Evolutionary conservation across 1,140 invertebrate genomes (phyloP).

Genomic region (Hydropsyche tenuis): DNA sequence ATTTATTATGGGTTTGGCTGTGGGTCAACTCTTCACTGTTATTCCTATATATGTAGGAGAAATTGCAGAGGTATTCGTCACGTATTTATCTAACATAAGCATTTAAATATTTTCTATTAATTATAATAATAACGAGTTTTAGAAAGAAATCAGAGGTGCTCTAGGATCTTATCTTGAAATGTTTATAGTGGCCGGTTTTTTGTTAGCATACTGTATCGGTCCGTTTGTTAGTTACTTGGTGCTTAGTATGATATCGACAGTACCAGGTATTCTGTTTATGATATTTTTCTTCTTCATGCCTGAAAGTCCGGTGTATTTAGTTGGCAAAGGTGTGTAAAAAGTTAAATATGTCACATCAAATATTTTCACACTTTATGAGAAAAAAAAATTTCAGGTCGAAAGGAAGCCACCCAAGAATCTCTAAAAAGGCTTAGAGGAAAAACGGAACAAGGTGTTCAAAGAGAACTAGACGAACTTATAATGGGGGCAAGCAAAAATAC

Average conservation of each 20-base stretch:
- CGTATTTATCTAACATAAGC: slow-evolving; percentile 5
- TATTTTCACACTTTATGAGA: neutral
- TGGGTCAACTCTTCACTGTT: slow-evolving; percentile 78
- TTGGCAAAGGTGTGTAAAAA: slow-evolving; percentile 60
- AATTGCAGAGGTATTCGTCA: slow-evolving; percentile 72
- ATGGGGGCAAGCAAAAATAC: slow-evolving; percentile 43
- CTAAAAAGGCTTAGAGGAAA: slow-evolving; percentile 72
- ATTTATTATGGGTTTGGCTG: slow-evolving; percentile 72
- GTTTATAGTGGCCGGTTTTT: slow-evolving; percentile 76
- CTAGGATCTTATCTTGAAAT: slow-evolving; percentile 83
- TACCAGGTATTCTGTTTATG: slow-evolving; percentile 69
- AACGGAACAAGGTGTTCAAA: slow-evolving; percentile 64
- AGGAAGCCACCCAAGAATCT: slow-evolving; percentile 67
- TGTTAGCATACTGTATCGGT: slow-evolving; percentile 78
- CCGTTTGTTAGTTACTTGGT: slow-evolving; percentile 72
- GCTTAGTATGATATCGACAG: slow-evolving; percentile 70
- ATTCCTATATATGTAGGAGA: slow-evolving; percentile 88
- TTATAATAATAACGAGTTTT: slow-evolving; percentile 23
- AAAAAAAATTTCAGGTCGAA: slow-evolving; percentile 56
- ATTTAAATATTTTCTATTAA: slow-evolving; percentile 24
- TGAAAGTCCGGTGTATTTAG: slow-evolving; percentile 79
- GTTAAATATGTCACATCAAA: neutral
- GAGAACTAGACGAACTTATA: slow-evolving; percentile 67
- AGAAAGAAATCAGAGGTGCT: slow-evolving; percentile 74
- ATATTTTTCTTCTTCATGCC: slow-evolving; percentile 77